Conservation (phyloP, 2,797 vertebrate genomes). For the Thamnophis elegans region DNA sequence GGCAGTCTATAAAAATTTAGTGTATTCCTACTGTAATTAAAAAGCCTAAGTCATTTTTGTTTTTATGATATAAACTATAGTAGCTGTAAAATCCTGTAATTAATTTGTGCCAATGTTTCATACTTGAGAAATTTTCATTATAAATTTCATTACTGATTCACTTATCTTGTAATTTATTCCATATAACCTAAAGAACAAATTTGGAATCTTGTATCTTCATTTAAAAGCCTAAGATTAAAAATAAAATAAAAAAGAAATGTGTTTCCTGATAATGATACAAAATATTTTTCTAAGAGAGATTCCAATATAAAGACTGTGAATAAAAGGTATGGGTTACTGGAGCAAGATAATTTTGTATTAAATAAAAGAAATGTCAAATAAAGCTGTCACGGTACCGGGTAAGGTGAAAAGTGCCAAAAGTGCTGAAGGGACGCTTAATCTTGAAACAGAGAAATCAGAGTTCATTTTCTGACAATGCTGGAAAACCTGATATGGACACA, state of each 20-base stretch:
- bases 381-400: background rate
- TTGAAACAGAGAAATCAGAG: background rate
- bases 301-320: background rate
- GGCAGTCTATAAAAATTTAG: conserved; percentile 81
- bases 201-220: conserved; percentile 77
- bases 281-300: conserved; percentile 40
- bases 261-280: conserved; percentile 59
- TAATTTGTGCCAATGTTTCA: conserved; percentile 80
- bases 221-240: conserved; percentile 69
- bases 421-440: background rate
- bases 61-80: conserved; percentile 81
- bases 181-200: conserved; percentile 81
- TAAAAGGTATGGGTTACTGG: background rate
- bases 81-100: conserved; percentile 78
- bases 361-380: background rate
- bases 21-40: conserved; percentile 79
- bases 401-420: background rate
- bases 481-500: too few species aligned
- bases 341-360: background rate
- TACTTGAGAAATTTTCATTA: conserved; percentile 81
- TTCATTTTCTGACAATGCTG: background rate
- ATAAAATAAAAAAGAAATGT: conserved; percentile 70
- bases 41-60: conserved; percentile 78
- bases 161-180: conserved; percentile 81
- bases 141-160: conserved; percentile 82